Evolutionary conservation across 2,888 invertebrate species (phyloP).

Genomic region (Cryptus viduatorius): DNA sequence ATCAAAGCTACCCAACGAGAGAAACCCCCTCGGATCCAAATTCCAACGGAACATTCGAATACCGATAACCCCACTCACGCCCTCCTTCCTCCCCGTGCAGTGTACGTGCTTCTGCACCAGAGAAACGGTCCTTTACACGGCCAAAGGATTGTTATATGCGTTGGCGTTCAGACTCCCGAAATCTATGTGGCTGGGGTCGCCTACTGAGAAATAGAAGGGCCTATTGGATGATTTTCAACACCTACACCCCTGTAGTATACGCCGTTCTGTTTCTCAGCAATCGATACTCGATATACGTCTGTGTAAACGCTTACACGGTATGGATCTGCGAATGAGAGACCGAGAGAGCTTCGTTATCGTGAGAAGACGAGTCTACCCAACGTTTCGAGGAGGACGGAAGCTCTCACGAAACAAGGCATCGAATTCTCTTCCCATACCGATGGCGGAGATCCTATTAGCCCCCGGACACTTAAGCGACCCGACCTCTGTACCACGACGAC

Average conservation of each 20-base stretch:
- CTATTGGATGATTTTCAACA: too few relatives aligned
- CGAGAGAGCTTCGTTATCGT: constrained; percentile 37
- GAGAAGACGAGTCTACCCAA: constrained; percentile 14
- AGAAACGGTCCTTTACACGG: background rate
- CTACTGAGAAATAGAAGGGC: too few relatives aligned
- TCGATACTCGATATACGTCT: background rate
- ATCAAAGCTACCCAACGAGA: constrained; percentile 43
- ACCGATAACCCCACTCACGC: constrained; percentile 23
- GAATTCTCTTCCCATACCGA: constrained; percentile 40
- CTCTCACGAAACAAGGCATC: constrained; percentile 32
- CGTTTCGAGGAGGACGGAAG: constrained; percentile 1
- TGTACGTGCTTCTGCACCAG: background rate
- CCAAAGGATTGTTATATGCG: constrained; percentile 25
- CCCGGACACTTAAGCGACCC: constrained; percentile 38
- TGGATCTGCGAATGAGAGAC: background rate
- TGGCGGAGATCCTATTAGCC: constrained; percentile 41
- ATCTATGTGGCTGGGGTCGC: background rate
- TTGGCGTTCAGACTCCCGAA: constrained; percentile 1
- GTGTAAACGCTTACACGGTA: background rate
- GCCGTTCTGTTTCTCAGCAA: too few relatives aligned
- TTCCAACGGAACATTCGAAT: constrained; percentile 58
- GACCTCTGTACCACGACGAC: background rate
- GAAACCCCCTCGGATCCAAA: constrained; percentile 45
- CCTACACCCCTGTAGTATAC: too few relatives aligned
- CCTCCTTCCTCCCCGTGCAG: too few relatives aligned